Conservation (phyloP, 2,888 invertebrate species). For the Helicoverpa assulta region DNA sequence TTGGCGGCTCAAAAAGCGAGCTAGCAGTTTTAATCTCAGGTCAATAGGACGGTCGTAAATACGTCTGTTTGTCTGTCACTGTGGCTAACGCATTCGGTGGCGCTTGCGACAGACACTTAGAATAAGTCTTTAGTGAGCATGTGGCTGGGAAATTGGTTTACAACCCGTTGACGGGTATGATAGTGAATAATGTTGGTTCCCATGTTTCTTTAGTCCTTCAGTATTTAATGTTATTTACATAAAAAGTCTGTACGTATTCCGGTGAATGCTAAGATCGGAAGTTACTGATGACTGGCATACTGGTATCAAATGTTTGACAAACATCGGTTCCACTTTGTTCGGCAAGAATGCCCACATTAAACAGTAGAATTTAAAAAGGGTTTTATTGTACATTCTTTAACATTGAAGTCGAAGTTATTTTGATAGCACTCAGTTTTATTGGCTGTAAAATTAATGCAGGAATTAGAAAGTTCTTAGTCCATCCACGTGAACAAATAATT, state of each 20-base stretch:
- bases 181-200: constrained; percentile 16
- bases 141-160: constrained; percentile 50
- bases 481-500: neutral
- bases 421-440: constrained; percentile 15
- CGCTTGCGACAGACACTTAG: constrained; percentile 65
- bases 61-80: constrained; percentile 74
- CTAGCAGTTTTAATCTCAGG: constrained; percentile 60
- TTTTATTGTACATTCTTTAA: constrained; percentile 22
- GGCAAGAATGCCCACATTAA: neutral
- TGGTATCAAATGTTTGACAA: neutral
- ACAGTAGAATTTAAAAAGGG: constrained; percentile 3
- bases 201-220: no score
- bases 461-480: constrained; percentile 35
- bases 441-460: constrained; percentile 29
- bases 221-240: no score
- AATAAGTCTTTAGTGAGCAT: constrained; percentile 44
- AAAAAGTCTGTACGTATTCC: no score
- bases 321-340: neutral
- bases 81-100: constrained; percentile 65
- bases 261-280: neutral
- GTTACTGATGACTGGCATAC: neutral
- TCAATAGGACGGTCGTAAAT: constrained; percentile 74
- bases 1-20: constrained; percentile 45
- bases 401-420: constrained; percentile 26
- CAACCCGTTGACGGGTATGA: constrained; percentile 28